Percentiles rank a stretch among this genome's conserved stretches.
phyloP scores from a whole-genome alignment of 1,140 invertebrate genomes.

The Ephestia elutella region DNA sequence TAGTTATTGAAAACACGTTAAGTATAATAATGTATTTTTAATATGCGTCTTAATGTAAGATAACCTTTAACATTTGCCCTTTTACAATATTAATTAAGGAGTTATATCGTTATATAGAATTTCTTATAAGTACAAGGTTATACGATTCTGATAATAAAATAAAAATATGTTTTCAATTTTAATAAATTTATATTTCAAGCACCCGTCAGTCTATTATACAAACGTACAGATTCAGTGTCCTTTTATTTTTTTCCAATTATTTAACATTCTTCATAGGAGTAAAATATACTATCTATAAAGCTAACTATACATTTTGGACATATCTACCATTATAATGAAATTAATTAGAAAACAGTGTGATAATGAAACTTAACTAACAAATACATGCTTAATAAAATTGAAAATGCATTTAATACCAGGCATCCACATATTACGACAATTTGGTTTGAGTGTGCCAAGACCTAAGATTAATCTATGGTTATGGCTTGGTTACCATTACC shows the following conservation, averaged over 20 bases:
- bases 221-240: not conserved
- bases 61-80: no score
- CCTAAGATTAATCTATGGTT: no score
- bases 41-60: no score
- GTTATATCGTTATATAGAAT: no score
- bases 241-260: not conserved
- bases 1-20: no score
- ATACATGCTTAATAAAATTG: constrained; percentile 5
- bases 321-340: not conserved
- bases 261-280: not conserved
- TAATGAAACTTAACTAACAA: not conserved
- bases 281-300: not conserved
- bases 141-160: no score
- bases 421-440: no score
- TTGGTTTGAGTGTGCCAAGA: not conserved
- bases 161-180: not conserved
- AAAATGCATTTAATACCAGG: constrained; percentile 4
- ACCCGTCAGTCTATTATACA: constrained; percentile 6
- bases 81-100: no score
- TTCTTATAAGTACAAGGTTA: no score
- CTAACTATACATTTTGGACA: not conserved
- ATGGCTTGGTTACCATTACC: no score
- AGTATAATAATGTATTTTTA: no score
- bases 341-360: not conserved
- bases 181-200: constrained; percentile 10